phyloP scores from a whole-genome alignment of 2,113 vertebrate species.

The Scalopus aquaticus region DNA sequence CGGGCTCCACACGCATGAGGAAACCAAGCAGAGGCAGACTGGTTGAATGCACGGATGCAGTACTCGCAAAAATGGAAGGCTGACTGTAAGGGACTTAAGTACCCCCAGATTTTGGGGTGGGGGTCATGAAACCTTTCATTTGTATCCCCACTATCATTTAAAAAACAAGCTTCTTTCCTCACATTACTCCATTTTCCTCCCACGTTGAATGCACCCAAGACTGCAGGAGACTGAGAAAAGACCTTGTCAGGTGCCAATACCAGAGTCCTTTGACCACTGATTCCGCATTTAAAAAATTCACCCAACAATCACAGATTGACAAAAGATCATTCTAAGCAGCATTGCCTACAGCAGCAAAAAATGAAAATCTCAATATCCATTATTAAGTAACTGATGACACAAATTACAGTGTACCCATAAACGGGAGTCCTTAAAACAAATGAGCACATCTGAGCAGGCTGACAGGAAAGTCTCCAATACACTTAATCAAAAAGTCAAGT shows the following conservation, averaged over 20 bases:
- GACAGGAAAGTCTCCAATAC: neutral
- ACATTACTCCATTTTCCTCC: neutral
- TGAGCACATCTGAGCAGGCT: neutral
- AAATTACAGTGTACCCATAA: neutral
- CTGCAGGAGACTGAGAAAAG: neutral
- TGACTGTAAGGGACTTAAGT: neutral
- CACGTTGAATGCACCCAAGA: neutral
- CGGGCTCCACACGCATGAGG: too few species aligned
- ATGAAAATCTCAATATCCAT: neutral
- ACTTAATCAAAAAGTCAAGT: neutral
- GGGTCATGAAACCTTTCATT: neutral
- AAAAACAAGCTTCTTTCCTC: neutral
- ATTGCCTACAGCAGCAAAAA: neutral
- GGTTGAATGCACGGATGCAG: neutral
- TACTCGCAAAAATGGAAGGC: neutral
- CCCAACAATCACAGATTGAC: constrained; percentile 4
- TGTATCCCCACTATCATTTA: neutral
- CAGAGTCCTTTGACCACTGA: constrained; percentile 24
- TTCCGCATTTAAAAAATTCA: constrained; percentile 1
- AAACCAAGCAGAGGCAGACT: neutral
- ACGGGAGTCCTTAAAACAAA: neutral
- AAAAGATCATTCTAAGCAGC: constrained; percentile 19
- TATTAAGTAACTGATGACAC: neutral
- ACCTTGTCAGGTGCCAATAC: neutral
- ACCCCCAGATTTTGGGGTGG: neutral